Base-by-base conservation (phyloP, 2,113 vertebrate species). In the Poecilia latipinna region DNA sequence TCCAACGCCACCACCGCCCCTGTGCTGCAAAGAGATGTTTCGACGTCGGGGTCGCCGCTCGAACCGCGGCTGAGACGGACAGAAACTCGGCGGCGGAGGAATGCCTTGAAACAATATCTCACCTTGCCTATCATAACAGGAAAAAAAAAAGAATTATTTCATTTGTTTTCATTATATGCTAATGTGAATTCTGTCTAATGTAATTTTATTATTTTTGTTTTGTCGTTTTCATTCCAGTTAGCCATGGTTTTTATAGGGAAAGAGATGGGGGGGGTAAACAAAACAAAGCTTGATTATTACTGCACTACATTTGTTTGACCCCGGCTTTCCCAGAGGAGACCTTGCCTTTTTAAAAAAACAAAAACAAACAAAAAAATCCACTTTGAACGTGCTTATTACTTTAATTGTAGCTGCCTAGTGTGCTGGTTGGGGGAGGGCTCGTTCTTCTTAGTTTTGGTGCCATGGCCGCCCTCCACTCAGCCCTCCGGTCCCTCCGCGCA, bases 281-380 rank as follows among this genome's bases (percentile, higher is more conserved):
- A 74, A 64, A 86, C 51, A 75, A 86, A 88, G 89, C 90, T 89
- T 84, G 74, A 89, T 79, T 89, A 85, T 86, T 89, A 93, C 92
- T 94, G 93, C 94, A 94, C 93, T 94, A 94, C 90, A 90, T 91
- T 90, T 86, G 83, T 88, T 37, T 89, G 74, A 89, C 83, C 83
- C 80, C 74, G 6, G 81, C 87, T 92, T 85, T 88, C 90, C 88
- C 89, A 82, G 64, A 74, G 54, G 3, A 83, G 82, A 86, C 82
- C 82, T 81, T 83, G 78, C 88, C 85, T 90, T 90, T 84, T 89
- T 84, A 74, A 87, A 88, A 26, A 86, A 85, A 42, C 3, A 12
- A 42, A 42, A 42, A 42, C 11, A 39, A 42, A 42, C 2, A 42
- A 42, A 42, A 42, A 42, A 42, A 42, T 42, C 88, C 91, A 88